Evolutionary conservation across 2,888 invertebrate species (phyloP), one percentile per base, ranked within the genome.

Genomic region (Xylota segnis): DNA sequence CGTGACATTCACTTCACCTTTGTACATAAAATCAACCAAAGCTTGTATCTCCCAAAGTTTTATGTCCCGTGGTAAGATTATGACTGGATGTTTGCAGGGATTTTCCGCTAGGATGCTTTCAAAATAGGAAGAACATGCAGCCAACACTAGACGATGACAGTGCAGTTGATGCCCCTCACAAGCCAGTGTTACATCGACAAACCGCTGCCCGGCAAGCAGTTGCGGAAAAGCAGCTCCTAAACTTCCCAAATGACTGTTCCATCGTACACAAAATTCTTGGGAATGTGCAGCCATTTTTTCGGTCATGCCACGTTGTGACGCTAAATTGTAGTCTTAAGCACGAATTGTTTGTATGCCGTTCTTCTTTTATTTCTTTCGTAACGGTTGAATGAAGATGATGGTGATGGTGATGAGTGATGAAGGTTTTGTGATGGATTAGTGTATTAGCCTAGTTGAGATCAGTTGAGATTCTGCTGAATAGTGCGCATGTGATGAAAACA

Each of bases 21-120:
- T 96, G 92, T 97, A 97, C 97, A 97, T 97, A 90, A 97, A 97
- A 92, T 97, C 97, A 40, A 97, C 96, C 54, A 97, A 92, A 0
- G 96, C 96, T 89, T 97, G 96, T 92, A 97, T 96, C 90, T 97
- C 97, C 93, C 96, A 96, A 90, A 96, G 95, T 90, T 95, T 95
- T 93, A 97, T 96, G 90, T 97, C 97, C 89, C 96, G 95, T 94
- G 97, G 96, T 83, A 97, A 94, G 78, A 97, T 95, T 16, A 92
- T 95, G 37, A 97, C 96, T 10, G 97, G 96, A 91, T 97, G 97
- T 89, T 96, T 96, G 92, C 97, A 97, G 0, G 97, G 96, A 93
- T 97, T 97, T 91, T 96, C 96, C 10, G 96, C 94, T 40, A 97
- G 92, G 65, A 97, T 93, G 75, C 95, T 94, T 91, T 97, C 97